Evolutionary conservation across 2,888 invertebrate species (phyloP).

Genomic region (Xiphydria camelus): DNA sequence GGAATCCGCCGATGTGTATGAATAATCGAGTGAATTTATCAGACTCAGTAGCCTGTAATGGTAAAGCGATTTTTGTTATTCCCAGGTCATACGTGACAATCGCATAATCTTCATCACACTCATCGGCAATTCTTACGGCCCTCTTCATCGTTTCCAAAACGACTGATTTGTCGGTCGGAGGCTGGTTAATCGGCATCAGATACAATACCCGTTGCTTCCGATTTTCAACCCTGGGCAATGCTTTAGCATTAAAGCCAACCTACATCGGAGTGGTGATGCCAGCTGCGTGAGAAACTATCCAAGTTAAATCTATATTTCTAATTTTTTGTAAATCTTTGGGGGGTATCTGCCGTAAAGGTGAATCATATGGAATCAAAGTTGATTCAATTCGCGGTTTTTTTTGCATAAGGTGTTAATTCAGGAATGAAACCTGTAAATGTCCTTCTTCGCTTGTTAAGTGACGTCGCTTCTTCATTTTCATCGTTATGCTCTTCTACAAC

Average conservation of each 20-base stretch:
- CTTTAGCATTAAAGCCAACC: conserved; percentile 25
- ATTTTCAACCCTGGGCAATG: neutral
- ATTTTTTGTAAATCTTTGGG: no score
- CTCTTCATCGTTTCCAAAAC: conserved; percentile 31
- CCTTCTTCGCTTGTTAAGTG: no score
- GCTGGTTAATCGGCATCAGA: conserved; percentile 22
- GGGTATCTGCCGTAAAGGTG: no score
- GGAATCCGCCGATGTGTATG: conserved; percentile 6
- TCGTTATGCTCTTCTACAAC: no score
- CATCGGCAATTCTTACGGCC: conserved; percentile 28
- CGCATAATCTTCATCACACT: conserved; percentile 22
- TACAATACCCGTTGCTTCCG: conserved; percentile 9
- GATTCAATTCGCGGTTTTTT: no score
- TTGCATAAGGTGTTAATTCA: no score
- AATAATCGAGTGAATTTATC: conserved; percentile 2
- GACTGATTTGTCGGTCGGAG: conserved; percentile 19
- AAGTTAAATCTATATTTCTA: conserved; percentile 14
- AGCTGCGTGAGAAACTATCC: conserved; percentile 23
- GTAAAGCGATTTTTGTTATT: conserved; percentile 19
- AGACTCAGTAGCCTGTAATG: conserved; percentile 4
- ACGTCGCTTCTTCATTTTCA: no score
- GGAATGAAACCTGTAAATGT: no score
- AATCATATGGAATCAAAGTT: no score
- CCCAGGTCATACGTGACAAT: conserved; percentile 24
- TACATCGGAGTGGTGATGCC: conserved; percentile 26